A percentile compares a stretch with the other conserved stretches of the same genome.
phyloP scores from a whole-genome alignment of 2,888 invertebrate species.

The Troides helena region DNA sequence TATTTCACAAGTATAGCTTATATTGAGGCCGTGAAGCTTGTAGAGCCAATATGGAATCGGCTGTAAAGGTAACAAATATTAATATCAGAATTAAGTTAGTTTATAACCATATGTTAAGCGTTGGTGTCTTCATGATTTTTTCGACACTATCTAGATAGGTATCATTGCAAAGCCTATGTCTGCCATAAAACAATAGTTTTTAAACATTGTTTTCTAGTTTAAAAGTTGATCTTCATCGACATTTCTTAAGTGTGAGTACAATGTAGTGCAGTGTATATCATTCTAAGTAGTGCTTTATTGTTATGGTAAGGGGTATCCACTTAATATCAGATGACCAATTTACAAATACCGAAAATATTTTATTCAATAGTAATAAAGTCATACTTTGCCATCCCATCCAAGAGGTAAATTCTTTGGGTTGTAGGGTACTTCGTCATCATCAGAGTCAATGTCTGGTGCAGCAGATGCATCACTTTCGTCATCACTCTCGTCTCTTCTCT shows the following conservation, averaged over 20 bases:
- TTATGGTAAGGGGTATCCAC: no score
- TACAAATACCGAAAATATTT: background rate
- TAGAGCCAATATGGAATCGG: slow-evolving; percentile 97
- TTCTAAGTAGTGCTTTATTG: no score
- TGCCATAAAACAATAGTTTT: no score
- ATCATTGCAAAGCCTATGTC: no score
- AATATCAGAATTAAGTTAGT: background rate
- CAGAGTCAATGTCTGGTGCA: slow-evolving; percentile 93
- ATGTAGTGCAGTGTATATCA: no score
- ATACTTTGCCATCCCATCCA: slow-evolving; percentile 98
- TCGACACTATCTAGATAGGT: no score
- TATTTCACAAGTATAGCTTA: slow-evolving; percentile 99
- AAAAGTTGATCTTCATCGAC: no score
- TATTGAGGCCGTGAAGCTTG: slow-evolving; percentile 98
- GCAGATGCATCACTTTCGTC: slow-evolving; percentile 90
- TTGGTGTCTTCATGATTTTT: no score
- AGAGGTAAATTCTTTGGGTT: slow-evolving; percentile 99
- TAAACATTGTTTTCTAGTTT: no score
- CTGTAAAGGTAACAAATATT: slow-evolving; percentile 44
- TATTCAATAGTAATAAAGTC: slow-evolving; percentile 2
- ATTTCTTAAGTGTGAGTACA: no score
- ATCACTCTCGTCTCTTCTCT: slow-evolving; percentile 94
- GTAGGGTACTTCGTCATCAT: slow-evolving; percentile 97
- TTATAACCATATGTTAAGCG: no score
- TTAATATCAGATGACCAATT: no score